Evolutionary conservation across 2,113 vertebrate genomes (phyloP).

Genomic region (Prunella himalayana): DNA sequence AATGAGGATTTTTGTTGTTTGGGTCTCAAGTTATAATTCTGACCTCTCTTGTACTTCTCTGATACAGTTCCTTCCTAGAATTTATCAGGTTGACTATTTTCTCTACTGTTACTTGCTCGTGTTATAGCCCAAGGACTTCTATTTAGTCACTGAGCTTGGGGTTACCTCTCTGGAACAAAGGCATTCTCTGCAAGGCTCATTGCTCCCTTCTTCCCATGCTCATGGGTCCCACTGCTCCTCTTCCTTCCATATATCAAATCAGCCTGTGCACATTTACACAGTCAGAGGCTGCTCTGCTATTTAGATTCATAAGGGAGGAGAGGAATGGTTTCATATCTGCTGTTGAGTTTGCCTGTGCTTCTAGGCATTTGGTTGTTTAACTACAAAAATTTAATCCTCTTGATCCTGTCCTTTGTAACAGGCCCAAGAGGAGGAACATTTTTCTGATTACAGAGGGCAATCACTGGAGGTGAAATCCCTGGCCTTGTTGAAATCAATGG

Average conservation of each 20-base stretch:
- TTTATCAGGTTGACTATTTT: background rate
- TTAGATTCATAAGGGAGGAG: background rate
- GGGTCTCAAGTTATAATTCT: background rate
- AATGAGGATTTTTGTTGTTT: background rate
- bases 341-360: background rate
- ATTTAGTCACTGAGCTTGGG: background rate
- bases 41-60: background rate
- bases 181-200: background rate
- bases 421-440: background rate
- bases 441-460: background rate
- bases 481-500: background rate
- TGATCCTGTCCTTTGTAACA: background rate
- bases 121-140: background rate
- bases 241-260: background rate
- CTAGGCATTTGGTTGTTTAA: background rate
- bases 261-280: background rate
- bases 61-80: background rate
- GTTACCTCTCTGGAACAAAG: background rate
- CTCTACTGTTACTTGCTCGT: background rate
- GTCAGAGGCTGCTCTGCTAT: background rate
- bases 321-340: background rate
- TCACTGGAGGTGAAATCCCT: background rate
- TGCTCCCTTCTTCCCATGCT: fast-evolving
- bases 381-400: conserved; percentile 12
- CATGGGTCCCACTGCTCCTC: background rate